Evolutionary conservation across 2,888 invertebrate species (phyloP).

Genomic region (Branchellion lobata): DNA sequence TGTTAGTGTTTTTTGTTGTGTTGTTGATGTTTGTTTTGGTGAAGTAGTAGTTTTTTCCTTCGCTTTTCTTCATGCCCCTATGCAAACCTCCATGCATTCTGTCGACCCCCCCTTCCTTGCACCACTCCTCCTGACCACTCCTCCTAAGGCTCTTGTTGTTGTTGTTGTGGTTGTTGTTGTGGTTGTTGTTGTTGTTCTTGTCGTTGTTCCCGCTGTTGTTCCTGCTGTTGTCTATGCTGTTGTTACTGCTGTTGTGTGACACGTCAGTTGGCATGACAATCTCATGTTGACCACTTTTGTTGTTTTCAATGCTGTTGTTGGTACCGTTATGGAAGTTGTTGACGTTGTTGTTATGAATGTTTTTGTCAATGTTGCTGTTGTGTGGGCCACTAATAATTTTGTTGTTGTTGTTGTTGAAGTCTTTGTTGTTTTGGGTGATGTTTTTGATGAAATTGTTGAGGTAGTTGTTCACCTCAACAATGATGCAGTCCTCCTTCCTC

Average conservation of each 20-base stretch:
- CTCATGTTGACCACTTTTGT: not conserved
- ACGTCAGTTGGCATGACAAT: not conserved
- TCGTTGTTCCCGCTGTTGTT: not conserved
- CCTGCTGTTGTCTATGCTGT: not conserved
- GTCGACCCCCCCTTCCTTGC: not conserved
- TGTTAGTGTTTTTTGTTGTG: not conserved
- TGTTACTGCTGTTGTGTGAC: not conserved
- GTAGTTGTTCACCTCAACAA: constrained; percentile 3
- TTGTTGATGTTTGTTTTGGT: not conserved
- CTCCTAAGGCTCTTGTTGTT: not conserved
- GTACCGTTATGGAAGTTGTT: not conserved
- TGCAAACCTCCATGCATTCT: not conserved
- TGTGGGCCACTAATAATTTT: not conserved
- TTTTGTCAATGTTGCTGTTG: not conserved
- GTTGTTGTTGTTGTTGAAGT: constrained; percentile 8
- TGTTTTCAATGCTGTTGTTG: not conserved
- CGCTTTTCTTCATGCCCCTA: not conserved
- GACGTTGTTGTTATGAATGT: not conserved
- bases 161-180: not conserved
- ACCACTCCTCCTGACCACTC: no score
- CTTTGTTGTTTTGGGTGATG: not conserved
- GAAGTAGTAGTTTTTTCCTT: not conserved
- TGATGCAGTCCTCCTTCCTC: not conserved
- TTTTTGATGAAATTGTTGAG: not conserved
- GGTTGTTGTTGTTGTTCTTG: not conserved